A percentile compares a stretch with the other conserved stretches of the same genome.
Evolutionary conservation across 2,113 vertebrate species (phyloP).

Genomic region (Odontesthes bonariensis): DNA sequence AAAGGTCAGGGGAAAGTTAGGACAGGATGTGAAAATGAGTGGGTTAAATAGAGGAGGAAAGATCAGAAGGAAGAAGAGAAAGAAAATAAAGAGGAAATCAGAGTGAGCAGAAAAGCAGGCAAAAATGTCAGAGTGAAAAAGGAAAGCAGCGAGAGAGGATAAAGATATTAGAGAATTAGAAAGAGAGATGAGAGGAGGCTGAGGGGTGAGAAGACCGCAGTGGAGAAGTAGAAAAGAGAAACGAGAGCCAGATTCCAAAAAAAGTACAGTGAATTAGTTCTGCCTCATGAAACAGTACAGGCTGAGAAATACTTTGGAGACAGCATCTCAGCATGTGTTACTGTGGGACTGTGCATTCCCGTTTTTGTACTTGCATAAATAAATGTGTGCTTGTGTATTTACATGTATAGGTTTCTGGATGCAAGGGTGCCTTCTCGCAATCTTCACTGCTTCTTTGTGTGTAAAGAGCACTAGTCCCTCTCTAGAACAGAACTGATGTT

Average conservation of each 20-base stretch:
- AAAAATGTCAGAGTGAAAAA: conserved; percentile 51
- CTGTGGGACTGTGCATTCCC: background rate
- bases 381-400: conserved; percentile 1
- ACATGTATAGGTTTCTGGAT: background rate
- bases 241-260: conserved; percentile 54
- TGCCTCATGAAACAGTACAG: conserved; percentile 65
- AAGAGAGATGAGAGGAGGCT: conserved; percentile 46
- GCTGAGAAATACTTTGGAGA: conserved; percentile 53
- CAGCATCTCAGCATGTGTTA: conserved; percentile 30
- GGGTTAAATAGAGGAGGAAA: conserved; percentile 16
- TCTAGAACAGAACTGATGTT: conserved; percentile 52
- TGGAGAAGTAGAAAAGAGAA: conserved; percentile 38
- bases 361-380: conserved; percentile 4
- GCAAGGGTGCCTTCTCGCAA: background rate
- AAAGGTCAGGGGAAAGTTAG: background rate
- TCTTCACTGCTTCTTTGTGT: conserved; percentile 6
- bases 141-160: conserved; percentile 38
- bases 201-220: conserved; percentile 37
- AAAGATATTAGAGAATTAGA: conserved; percentile 57
- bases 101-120: conserved; percentile 23
- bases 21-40: background rate
- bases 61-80: conserved; percentile 13
- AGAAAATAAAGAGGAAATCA: background rate
- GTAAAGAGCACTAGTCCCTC: conserved; percentile 44
- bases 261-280: conserved; percentile 74